These are phyloP conservation scores for Pseudococcus jackbeardsleyi DNA, from an alignment of 2,888 invertebrate species.

Conservation along the genomic window DNA sequence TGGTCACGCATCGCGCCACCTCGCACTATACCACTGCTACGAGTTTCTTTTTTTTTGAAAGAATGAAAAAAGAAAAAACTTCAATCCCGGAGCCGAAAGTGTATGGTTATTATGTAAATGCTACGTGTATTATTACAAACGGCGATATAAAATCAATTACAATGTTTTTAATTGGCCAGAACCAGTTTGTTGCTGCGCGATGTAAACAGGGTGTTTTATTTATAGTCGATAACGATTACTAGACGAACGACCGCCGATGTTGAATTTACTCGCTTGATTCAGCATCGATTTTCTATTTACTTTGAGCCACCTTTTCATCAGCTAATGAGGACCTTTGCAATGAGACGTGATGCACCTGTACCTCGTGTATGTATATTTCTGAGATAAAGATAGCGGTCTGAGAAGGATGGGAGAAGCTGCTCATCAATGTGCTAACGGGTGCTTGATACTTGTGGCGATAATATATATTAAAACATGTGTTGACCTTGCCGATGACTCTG, in stretches of 20 bases:
- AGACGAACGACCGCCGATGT: background rate
- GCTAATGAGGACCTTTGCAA: background rate
- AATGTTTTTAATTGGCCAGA: conserved; percentile 28
- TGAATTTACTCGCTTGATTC: background rate
- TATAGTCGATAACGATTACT: background rate
- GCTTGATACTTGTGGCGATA: background rate
- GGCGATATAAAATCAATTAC: conserved; percentile 43
- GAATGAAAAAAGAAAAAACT: background rate
- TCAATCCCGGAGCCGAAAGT: background rate
- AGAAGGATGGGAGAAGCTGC: background rate
- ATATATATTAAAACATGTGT: background rate
- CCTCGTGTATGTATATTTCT: background rate
- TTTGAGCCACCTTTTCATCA: too few species aligned
- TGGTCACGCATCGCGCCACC: background rate
- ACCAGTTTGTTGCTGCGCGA: conserved; percentile 11
- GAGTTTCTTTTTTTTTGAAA: background rate
- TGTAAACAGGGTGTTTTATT: conserved; percentile 1
- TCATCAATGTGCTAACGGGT: conserved; percentile 5
- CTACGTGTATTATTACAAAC: background rate
- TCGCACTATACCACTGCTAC: background rate
- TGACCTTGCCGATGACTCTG: background rate
- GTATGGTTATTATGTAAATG: conserved; percentile 27
- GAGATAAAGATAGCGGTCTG: background rate
- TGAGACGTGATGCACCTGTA: background rate
- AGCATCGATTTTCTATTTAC: background rate